phyloP scores from a whole-genome alignment of 2,113 vertebrate species.

The Ciconia boyciana region DNA sequence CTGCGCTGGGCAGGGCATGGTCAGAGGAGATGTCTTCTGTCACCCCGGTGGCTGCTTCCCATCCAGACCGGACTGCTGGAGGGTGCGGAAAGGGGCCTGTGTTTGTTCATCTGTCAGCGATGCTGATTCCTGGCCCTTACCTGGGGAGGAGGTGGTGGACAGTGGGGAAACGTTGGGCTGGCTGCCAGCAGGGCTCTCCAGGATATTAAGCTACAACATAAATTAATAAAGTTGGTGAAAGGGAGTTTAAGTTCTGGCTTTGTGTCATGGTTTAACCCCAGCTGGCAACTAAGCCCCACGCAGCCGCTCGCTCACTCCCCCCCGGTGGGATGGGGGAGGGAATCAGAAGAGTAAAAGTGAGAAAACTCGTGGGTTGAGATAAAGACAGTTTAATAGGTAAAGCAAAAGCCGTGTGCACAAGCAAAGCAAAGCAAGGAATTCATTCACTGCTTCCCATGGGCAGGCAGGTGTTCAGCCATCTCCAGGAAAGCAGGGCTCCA shows the following conservation, averaged over 20 bases:
- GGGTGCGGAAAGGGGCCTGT: rapidly evolving
- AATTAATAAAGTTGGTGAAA: neutral
- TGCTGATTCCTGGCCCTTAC: neutral
- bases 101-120: neutral
- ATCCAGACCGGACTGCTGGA: neutral
- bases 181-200: neutral
- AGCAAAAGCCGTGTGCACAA: too few species aligned
- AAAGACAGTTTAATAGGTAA: too few species aligned
- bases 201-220: neutral
- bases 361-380: too few species aligned
- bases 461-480: too few species aligned
- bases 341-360: too few species aligned
- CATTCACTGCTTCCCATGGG: too few species aligned
- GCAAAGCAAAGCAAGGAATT: too few species aligned
- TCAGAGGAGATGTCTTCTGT: neutral
- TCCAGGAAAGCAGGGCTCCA: too few species aligned
- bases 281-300: too few species aligned
- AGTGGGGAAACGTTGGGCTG: neutral
- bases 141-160: neutral
- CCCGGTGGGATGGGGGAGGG: too few species aligned
- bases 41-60: rapidly evolving
- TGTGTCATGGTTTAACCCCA: too few species aligned
- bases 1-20: rapidly evolving
- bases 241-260: neutral
- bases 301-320: too few species aligned